Evolutionary conservation across 2,888 invertebrate genomes (phyloP).

Genomic region (Deroplatys truncata): DNA sequence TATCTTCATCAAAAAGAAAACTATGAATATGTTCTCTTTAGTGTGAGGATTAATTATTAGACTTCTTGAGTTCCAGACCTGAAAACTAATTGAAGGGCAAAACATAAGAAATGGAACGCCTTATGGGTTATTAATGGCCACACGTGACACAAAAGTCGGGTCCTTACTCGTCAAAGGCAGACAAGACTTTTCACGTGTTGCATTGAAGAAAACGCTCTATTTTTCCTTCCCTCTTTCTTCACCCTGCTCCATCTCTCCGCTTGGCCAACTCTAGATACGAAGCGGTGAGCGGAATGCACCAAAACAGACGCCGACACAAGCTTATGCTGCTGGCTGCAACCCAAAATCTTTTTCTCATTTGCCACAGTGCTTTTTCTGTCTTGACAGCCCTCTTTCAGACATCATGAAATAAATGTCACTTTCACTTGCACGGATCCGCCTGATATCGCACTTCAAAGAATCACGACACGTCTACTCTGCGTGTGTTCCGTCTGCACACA

Average conservation of each 20-base stretch:
- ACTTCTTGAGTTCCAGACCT: too few relatives aligned
- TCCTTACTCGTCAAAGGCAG: not conserved
- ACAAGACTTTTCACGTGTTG: not conserved
- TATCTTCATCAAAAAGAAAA: too few relatives aligned
- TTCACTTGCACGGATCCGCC: not conserved
- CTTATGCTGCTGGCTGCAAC: not conserved
- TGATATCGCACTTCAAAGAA: not conserved
- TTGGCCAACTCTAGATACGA: not conserved
- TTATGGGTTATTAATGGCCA: not conserved
- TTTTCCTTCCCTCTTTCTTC: not conserved
- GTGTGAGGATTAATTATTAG: too few relatives aligned
- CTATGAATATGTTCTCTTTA: too few relatives aligned
- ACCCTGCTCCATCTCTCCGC: not conserved
- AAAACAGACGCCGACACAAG: not conserved
- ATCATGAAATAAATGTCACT: conserved; percentile 1
- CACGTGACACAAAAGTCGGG: not conserved
- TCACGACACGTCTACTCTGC: too few relatives aligned
- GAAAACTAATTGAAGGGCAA: too few relatives aligned
- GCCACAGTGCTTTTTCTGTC: not conserved
- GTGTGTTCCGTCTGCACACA: not conserved
- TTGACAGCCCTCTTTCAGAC: not conserved
- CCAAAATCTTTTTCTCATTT: not conserved
- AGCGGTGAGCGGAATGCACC: not conserved
- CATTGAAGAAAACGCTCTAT: not conserved
- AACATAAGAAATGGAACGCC: not conserved